These are phyloP conservation scores for Branchipolynoe longqiensis DNA, from an alignment of 2,888 invertebrate species.

Conservation along the genomic window DNA sequence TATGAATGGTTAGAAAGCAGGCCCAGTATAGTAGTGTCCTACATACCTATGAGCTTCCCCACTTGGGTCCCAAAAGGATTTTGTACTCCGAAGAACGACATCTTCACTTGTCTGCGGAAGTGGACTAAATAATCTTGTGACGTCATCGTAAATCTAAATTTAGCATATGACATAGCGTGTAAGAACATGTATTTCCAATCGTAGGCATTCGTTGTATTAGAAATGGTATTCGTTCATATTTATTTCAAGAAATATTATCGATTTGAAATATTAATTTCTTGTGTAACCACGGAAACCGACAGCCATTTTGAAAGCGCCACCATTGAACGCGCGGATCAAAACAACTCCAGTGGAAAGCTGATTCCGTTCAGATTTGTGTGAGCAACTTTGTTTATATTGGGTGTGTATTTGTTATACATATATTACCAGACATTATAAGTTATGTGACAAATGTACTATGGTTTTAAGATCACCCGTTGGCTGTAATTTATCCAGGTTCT, in stretches of 20 bases:
- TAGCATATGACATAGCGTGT: not conserved
- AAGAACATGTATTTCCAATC: no score
- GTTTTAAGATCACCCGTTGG: no score
- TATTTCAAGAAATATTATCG: not conserved
- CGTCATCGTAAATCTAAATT: constrained; percentile 49
- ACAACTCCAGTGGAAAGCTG: not conserved
- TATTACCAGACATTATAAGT: not conserved
- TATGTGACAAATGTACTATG: not conserved
- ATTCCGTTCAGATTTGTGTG: not conserved
- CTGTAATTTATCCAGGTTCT: no score
- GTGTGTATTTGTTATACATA: no score
- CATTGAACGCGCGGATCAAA: constrained; percentile 26
- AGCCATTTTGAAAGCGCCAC: constrained; percentile 41
- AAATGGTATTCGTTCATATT: not conserved
- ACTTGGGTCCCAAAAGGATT: constrained; percentile 79
- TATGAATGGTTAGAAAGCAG: not conserved
- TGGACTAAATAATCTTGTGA: constrained; percentile 53
- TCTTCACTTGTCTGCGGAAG: constrained; percentile 70
- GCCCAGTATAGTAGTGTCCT: not conserved
- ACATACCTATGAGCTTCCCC: constrained; percentile 71
- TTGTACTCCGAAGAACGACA: constrained; percentile 76
- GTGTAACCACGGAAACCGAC: constrained; percentile 15
- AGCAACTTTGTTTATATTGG: no score
- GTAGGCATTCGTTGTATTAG: no score
- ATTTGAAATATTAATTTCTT: not conserved